A percentile compares a stretch with the other conserved stretches of the same genome.
phyloP scores from a whole-genome alignment of 2,113 vertebrate species.

The Antechinus stuartii region DNA sequence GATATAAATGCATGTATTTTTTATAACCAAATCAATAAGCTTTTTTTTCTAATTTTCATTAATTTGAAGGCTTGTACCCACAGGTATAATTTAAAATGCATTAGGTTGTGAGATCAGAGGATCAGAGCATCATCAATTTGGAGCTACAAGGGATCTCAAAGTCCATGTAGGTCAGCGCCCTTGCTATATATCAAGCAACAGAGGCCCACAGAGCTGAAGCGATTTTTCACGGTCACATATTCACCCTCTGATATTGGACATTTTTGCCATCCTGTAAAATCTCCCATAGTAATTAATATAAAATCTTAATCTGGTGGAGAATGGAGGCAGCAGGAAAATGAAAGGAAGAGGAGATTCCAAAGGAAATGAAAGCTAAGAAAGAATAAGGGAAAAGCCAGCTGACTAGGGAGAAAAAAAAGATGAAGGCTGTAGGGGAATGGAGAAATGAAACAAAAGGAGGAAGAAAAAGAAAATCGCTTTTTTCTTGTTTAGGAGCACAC shows the following conservation, averaged over 20 bases:
- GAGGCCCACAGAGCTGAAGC: not conserved
- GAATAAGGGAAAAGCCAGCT: too few relatives aligned
- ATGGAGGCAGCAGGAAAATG: not conserved
- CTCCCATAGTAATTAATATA: not conserved
- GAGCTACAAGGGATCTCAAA: not conserved
- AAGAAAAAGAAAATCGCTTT: not conserved
- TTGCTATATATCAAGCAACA: not conserved
- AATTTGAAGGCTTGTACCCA: conserved; percentile 42
- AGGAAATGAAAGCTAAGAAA: not conserved
- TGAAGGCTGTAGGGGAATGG: not conserved
- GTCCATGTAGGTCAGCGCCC: not conserved
- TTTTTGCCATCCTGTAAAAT: not conserved
- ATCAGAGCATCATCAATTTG: not conserved
- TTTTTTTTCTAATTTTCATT: conserved; percentile 32
- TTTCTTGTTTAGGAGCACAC: not conserved
- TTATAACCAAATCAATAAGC: not conserved
- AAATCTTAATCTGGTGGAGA: not conserved
- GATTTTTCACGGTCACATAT: not conserved
- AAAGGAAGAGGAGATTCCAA: conserved; percentile 22
- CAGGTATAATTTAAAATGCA: conserved; percentile 5
- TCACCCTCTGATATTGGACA: not conserved
- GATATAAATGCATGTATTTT: too few relatives aligned
- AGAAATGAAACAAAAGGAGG: not conserved
- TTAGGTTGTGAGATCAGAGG: conserved; percentile 23
- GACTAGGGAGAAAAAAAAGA: not conserved